phyloP scores from a whole-genome alignment of 2,888 invertebrate species.

The Ethmia dodecea region DNA sequence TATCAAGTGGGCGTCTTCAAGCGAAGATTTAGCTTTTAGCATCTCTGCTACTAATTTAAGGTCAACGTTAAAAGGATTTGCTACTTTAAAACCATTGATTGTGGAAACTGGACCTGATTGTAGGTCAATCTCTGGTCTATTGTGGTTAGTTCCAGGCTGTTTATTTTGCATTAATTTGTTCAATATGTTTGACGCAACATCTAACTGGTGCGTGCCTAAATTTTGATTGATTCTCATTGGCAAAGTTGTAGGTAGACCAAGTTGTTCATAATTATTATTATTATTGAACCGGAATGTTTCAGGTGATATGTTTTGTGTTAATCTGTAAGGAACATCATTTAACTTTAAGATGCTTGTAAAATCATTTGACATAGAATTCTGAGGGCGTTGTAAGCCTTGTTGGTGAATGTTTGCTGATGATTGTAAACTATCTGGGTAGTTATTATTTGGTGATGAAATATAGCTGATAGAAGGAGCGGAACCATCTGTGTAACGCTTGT shows the following conservation, averaged over 20 bases:
- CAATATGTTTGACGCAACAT: constrained; percentile 51
- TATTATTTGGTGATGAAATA: constrained; percentile 32
- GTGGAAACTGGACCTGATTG: constrained; percentile 44
- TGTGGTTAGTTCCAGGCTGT: constrained; percentile 34
- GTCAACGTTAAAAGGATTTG: constrained; percentile 72
- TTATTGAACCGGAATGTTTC: constrained; percentile 44
- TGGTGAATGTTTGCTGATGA: constrained; percentile 39
- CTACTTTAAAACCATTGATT: constrained; percentile 70
- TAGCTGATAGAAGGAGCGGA: constrained; percentile 36
- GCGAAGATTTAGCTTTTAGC: constrained; percentile 56
- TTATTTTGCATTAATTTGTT: constrained; percentile 54
- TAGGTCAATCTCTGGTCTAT: constrained; percentile 55
- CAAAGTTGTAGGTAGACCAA: constrained; percentile 45
- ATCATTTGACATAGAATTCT: constrained; percentile 37
- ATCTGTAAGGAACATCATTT: constrained; percentile 57
- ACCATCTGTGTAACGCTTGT: constrained; percentile 36
- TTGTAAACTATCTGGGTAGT: constrained; percentile 43
- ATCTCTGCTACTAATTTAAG: constrained; percentile 66
- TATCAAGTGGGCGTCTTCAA: constrained; percentile 52
- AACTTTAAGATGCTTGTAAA: constrained; percentile 51
- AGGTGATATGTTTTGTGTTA: constrained; percentile 45
- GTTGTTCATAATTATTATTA: constrained; percentile 51
- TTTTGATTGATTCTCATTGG: constrained; percentile 65
- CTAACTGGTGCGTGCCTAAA: constrained; percentile 60
- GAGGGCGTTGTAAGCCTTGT: constrained; percentile 37